Conservation (phyloP, 2,113 vertebrate genomes). For the Malurus cyaneus region DNA sequence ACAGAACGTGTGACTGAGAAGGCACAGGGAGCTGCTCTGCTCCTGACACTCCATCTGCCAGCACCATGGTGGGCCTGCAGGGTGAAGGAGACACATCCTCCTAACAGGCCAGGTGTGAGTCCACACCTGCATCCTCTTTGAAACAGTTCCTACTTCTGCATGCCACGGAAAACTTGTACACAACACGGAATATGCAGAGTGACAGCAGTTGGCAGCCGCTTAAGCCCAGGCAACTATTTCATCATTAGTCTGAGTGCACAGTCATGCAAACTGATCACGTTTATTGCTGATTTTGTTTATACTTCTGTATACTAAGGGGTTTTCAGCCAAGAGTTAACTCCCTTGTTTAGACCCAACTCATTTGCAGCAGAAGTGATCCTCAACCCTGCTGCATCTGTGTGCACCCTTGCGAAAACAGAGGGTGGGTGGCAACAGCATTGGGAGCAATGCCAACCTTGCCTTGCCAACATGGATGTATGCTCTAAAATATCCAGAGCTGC, state of each 20-base stretch:
- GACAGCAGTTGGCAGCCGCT: conserved; percentile 30
- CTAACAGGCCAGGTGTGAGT: background rate
- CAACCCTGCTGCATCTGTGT: conserved; percentile 47
- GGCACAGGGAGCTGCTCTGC: background rate
- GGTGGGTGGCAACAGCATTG: conserved; percentile 38
- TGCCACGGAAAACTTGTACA: background rate
- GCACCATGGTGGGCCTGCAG: background rate
- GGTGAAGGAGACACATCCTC: background rate
- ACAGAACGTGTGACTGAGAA: rapidly evolving
- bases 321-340: conserved; percentile 61
- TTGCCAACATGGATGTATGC: conserved; percentile 25
- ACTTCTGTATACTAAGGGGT: conserved; percentile 1
- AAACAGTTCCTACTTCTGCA: background rate
- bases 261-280: conserved; percentile 43
- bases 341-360: conserved; percentile 56
- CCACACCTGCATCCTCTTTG: conserved; percentile 41
- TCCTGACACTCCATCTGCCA: background rate
- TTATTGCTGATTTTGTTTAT: conserved; percentile 67
- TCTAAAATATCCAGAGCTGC: conserved; percentile 53
- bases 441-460: conserved; percentile 44
- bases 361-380: conserved; percentile 63
- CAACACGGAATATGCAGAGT: background rate
- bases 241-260: conserved; percentile 42
- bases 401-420: conserved; percentile 16
- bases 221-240: conserved; percentile 39